phyloP scores from a whole-genome alignment of 2,113 vertebrate species.

The Riparia riparia region DNA sequence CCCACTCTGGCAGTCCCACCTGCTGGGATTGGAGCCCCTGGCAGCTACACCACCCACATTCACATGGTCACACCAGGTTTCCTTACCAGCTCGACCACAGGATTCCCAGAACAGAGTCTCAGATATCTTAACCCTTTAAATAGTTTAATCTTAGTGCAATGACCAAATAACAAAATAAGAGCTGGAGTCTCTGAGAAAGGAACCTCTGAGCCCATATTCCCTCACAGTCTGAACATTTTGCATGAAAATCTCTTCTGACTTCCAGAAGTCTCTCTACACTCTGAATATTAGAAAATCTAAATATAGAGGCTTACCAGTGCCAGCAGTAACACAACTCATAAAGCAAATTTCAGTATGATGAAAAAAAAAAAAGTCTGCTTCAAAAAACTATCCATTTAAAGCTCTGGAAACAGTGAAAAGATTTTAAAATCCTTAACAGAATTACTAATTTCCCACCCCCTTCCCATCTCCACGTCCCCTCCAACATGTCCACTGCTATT shows the following conservation, averaged over 20 bases:
- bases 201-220: neutral
- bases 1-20: neutral
- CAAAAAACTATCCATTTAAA: neutral
- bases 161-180: neutral
- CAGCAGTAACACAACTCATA: neutral
- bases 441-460: neutral
- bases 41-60: neutral
- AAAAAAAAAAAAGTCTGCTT: neutral
- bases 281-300: neutral
- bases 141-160: neutral
- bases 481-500: conserved; percentile 3
- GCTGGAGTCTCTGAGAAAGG: neutral
- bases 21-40: neutral
- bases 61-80: neutral
- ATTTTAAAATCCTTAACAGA: conserved; percentile 10
- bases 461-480: no score
- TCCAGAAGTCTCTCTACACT: neutral
- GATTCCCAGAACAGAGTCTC: neutral
- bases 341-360: neutral
- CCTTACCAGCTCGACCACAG: neutral
- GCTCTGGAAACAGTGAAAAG: neutral
- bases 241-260: neutral
- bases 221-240: neutral
- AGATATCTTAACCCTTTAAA: neutral
- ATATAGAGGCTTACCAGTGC: neutral